A percentile compares a stretch with the other conserved stretches of the same genome.
These are phyloP conservation scores for Hyles lineata DNA, from an alignment of 2,888 invertebrate species.

Conservation along the genomic window DNA sequence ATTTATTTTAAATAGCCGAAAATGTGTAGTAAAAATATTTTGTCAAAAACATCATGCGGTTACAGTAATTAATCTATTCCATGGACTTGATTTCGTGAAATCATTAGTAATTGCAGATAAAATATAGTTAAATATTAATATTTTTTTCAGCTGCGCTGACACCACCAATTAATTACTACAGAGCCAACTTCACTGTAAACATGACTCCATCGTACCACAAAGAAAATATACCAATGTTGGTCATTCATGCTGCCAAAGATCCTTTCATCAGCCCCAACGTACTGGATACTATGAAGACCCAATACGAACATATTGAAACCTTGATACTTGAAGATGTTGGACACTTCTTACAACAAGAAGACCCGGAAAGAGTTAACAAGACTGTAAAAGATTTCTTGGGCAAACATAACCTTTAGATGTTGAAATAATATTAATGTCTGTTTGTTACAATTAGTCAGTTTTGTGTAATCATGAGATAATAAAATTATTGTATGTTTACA, in stretches of 20 bases:
- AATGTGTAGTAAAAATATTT: too few species aligned
- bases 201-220: slow-evolving; percentile 55
- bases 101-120: background rate
- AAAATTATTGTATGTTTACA: too few species aligned
- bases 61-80: too few species aligned
- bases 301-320: slow-evolving; percentile 73
- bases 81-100: too few species aligned
- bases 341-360: slow-evolving; percentile 85
- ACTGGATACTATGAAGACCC: slow-evolving; percentile 64
- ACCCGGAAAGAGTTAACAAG: slow-evolving; percentile 79
- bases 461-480: background rate
- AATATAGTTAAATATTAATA: background rate
- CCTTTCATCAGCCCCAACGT: slow-evolving; percentile 57
- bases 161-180: slow-evolving; percentile 84
- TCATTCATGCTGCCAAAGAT: slow-evolving; percentile 77
- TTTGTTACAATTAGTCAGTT: background rate
- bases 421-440: background rate
- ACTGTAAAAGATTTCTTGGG: slow-evolving; percentile 76
- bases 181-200: slow-evolving; percentile 70
- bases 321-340: slow-evolving; percentile 71
- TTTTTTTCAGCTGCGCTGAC: slow-evolving; percentile 76
- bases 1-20: too few species aligned
- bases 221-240: slow-evolving; percentile 72
- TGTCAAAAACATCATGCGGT: too few species aligned
- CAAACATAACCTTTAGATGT: slow-evolving; percentile 60